Conservation (phyloP, 2,113 vertebrate genomes). For the Siphamia tubifer region DNA sequence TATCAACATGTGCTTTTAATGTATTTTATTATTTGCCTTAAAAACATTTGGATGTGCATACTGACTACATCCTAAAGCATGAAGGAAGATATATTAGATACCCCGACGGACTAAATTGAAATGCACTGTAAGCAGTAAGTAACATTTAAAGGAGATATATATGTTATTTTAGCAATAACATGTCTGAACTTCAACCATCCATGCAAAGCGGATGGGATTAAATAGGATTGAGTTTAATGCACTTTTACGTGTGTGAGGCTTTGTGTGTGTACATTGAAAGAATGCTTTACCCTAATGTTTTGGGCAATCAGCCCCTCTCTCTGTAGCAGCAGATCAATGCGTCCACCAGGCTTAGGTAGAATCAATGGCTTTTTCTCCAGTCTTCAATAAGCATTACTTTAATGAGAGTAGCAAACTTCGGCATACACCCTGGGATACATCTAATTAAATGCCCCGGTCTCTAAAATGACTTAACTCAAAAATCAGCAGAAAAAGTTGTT, state of each 20-base stretch:
- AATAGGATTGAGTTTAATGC: constrained; percentile 39
- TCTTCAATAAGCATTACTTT: constrained; percentile 58
- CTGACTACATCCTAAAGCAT: not conserved
- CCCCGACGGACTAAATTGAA: not conserved
- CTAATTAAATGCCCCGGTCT: constrained; percentile 34
- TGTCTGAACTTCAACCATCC: constrained; percentile 11
- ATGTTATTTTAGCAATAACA: constrained; percentile 28
- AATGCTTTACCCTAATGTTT: constrained; percentile 41
- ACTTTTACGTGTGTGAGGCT: constrained; percentile 24
- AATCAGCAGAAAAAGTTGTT: not conserved
- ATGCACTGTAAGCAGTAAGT: too few species aligned
- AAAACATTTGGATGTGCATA: not conserved
- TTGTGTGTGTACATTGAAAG: constrained; percentile 13
- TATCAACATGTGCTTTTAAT: too few species aligned
- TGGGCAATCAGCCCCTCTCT: constrained; percentile 46
- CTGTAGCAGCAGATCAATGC: constrained; percentile 51
- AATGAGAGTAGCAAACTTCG: constrained; percentile 50
- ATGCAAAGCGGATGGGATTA: constrained; percentile 28
- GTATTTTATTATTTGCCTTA: too few species aligned
- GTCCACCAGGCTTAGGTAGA: constrained; percentile 39
- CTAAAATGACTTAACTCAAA: constrained; percentile 10
- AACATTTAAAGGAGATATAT: constrained; percentile 12
- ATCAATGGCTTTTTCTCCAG: constrained; percentile 37
- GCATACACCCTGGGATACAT: constrained; percentile 2
- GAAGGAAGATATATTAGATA: not conserved